Evolutionary conservation across 2,797 vertebrate species (phyloP).

Genomic region (Fistularia commersonii): DNA sequence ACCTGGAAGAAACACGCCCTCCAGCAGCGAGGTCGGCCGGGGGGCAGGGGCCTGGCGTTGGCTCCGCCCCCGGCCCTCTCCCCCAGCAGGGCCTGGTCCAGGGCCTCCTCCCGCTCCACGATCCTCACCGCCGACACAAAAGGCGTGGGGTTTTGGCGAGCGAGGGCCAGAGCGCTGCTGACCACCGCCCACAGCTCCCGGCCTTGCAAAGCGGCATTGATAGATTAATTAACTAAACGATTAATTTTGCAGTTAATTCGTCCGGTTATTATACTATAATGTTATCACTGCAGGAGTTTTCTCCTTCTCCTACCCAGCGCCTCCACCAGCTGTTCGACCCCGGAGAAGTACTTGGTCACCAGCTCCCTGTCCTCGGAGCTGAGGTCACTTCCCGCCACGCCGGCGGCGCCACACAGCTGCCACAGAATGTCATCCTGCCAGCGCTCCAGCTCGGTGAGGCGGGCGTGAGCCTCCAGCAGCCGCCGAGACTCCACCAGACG

Average conservation of each 20-base stretch:
- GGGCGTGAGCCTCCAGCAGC: constrained; percentile 87
- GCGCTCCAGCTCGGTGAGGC: constrained; percentile 85
- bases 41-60: constrained; percentile 68
- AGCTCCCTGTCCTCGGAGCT: constrained; percentile 69
- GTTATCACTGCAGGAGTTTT: neutral
- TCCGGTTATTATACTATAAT: neutral
- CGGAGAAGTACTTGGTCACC: constrained; percentile 82
- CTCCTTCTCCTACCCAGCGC: constrained; percentile 73
- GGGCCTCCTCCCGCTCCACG: constrained; percentile 87
- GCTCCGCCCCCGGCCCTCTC: constrained; percentile 50
- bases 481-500: constrained; percentile 77
- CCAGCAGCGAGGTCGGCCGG: constrained; percentile 87
- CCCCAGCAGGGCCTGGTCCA: constrained; percentile 72
- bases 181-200: constrained; percentile 86
- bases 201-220: constrained; percentile 31
- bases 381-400: constrained; percentile 39
- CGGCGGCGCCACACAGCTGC: constrained; percentile 71
- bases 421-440: constrained; percentile 85
- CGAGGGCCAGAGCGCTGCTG: constrained; percentile 78
- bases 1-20: constrained; percentile 83
- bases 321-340: constrained; percentile 82
- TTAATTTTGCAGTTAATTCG: neutral
- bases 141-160: constrained; percentile 83
- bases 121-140: constrained; percentile 91
- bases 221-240: neutral